Base-by-base conservation (phyloP, 1,140 invertebrate genomes). In the Atta texana region DNA sequence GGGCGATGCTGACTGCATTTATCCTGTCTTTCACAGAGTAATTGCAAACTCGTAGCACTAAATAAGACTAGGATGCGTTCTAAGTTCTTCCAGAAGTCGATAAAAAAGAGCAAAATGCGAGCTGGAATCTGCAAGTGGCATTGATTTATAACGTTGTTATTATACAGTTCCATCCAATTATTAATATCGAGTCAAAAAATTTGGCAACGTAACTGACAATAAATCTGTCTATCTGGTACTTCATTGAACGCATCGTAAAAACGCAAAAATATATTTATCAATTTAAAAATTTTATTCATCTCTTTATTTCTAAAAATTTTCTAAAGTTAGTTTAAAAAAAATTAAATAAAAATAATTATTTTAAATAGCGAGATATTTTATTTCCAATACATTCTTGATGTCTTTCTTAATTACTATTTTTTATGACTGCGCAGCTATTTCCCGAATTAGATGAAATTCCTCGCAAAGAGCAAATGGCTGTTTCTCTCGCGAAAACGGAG, bases 71-170 rank as follows among this genome's bases (percentile, higher is more conserved):
- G 34, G 66, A 81, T 24, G 28, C 24, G 34, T 44, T 78, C 24
- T 57, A 49, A 2, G 14, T 34, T 14, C n/a, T 55, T 75, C 34
- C 55, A 28, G 55, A 12, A 53, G 14, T 8, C 59, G 21, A 53
- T 0, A 51, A 72, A 66, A 63, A 72, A 57, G 21, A 39, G 57
- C 10, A 66, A 66, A 80, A 87, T 87, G 44, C 63, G 18, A 34
- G n/a, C 72, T 7, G 18, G 55, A 51, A 63, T 61, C 80, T 84
- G 80, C 55, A 21, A n/a, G 14, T 44, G 80, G 12, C 80, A 63
- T 34, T 84, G 55, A 84, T 84, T 84, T 84, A 34, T 63, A 59
- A n/a, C 10, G 55, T n/a, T 84, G 80, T 84, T 84, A 82, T 82
- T 82, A 84, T 34, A 51, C 51, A 44, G n/a, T 14, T 8, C 24